phyloP scores from a whole-genome alignment of 2,797 vertebrate species.

The Garrulus glandarius region DNA sequence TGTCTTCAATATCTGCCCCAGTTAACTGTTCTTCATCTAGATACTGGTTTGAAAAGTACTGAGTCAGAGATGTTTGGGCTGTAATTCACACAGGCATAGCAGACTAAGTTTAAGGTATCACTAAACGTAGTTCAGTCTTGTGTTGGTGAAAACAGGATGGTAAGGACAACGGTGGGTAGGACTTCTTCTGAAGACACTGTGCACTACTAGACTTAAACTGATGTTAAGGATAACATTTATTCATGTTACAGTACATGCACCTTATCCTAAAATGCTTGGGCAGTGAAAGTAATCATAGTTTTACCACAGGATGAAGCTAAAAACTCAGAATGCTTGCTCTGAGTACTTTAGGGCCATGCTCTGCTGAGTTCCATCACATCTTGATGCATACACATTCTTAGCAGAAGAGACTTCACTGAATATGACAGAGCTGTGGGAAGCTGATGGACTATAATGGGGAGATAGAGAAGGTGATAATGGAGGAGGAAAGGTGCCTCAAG shows the following conservation, averaged over 20 bases:
- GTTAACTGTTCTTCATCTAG: neutral
- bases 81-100: neutral
- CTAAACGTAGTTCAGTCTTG: neutral
- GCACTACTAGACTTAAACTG: neutral
- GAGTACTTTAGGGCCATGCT: neutral
- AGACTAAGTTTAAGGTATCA: neutral
- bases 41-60: neutral
- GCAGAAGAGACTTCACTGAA: neutral
- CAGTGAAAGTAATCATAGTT: neutral
- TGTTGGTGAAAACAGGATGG: neutral
- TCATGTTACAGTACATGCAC: neutral
- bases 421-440: neutral
- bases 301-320: neutral
- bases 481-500: neutral
- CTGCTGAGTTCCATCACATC: neutral
- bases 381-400: neutral
- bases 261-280: neutral
- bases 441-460: neutral
- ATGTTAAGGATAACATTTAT: neutral
- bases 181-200: neutral
- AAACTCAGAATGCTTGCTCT: neutral
- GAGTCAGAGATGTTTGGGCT: neutral
- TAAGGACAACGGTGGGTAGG: neutral
- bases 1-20: neutral
- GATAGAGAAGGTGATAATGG: neutral